Percentiles rank a stretch among this genome's conserved stretches.
Conservation (phyloP, 2,888 invertebrate genomes). For the Cephus pygmeus region DNA sequence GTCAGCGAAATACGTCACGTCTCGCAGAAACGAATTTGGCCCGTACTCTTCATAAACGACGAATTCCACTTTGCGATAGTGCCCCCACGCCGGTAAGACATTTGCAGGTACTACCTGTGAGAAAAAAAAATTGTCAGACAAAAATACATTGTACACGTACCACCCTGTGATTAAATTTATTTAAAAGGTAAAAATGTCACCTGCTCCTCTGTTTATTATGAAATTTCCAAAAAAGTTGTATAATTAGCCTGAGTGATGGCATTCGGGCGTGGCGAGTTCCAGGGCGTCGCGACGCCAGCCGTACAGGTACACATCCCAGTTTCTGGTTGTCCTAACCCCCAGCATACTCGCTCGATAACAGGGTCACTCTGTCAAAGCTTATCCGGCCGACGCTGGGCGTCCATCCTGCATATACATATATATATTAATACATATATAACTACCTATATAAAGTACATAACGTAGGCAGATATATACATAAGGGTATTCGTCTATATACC, state of each 20-base stretch:
- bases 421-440: not conserved
- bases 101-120: not conserved
- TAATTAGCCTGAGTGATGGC: not conserved
- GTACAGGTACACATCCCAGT: slow-evolving; percentile 3
- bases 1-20: too few relatives aligned
- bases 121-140: not conserved
- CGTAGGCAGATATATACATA: not conserved
- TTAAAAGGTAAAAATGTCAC: not conserved
- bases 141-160: not conserved
- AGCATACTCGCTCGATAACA: slow-evolving; percentile 1
- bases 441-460: not conserved
- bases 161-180: not conserved
- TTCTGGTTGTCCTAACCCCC: not conserved
- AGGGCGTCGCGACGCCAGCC: slow-evolving; percentile 1
- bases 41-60: too few relatives aligned
- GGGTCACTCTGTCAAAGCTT: slow-evolving; percentile 5
- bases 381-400: not conserved
- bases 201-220: not conserved
- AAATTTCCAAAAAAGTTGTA: not conserved
- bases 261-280: not conserved
- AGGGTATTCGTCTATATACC: not conserved
- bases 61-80: too few relatives aligned
- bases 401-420: not conserved
- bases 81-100: too few relatives aligned
- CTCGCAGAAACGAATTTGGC: too few relatives aligned